Evolutionary conservation across 2,797 vertebrate species (phyloP).

Genomic region (Peromyscus nudipes): DNA sequence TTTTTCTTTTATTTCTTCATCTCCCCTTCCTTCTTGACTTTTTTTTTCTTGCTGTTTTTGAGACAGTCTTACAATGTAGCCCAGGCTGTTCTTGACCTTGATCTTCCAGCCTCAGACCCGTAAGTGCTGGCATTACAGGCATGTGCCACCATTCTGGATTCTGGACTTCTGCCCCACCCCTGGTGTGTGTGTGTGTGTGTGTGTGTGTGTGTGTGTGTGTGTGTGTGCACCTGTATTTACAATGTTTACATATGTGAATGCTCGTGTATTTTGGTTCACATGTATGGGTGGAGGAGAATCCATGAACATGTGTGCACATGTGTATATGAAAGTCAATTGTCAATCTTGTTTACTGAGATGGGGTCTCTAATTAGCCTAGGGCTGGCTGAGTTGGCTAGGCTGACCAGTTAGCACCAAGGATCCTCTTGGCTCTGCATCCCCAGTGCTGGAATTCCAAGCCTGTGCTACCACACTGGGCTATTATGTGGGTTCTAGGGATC

Average conservation of each 20-base stretch:
- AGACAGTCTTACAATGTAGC: background rate
- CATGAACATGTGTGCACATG: background rate
- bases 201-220: background rate
- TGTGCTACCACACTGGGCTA: background rate
- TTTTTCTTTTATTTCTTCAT: background rate
- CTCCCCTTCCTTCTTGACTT: background rate
- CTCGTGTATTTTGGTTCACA: background rate
- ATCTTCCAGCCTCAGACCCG: background rate
- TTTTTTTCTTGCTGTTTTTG: background rate
- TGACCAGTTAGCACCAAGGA: background rate
- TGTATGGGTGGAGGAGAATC: background rate
- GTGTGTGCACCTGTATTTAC: background rate
- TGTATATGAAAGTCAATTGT: background rate
- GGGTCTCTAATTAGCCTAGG: background rate
- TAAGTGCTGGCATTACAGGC: background rate
- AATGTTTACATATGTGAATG: background rate
- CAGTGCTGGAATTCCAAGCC: background rate
- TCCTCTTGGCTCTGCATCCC: background rate
- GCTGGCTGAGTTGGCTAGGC: background rate
- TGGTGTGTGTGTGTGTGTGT: background rate
- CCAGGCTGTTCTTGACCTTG: background rate
- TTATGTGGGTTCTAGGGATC: background rate
- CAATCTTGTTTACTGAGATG: background rate
- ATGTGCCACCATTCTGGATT: background rate
- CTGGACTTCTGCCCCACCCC: background rate